Evolutionary conservation across 1,140 invertebrate genomes (phyloP).

Genomic region (Pogonomyrmex barbatus): DNA sequence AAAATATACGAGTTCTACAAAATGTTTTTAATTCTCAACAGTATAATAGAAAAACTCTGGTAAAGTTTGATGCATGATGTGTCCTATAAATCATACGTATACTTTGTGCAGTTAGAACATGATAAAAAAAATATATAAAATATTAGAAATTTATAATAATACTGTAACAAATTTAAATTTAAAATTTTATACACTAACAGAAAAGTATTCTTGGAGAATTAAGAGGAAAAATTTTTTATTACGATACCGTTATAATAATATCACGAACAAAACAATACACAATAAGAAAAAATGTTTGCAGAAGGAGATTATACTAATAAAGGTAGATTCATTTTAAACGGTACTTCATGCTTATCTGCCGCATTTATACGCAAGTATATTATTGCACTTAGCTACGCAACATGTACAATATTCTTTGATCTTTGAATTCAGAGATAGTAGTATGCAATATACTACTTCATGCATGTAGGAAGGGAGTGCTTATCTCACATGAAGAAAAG

Average conservation of each 20-base stretch:
- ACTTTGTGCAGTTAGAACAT: not conserved
- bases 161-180: not conserved
- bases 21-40: not conserved
- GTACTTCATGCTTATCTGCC: conserved; percentile 18
- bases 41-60: not conserved
- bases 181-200: not conserved
- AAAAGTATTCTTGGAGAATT: not conserved
- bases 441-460: not conserved
- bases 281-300: not conserved
- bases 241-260: not conserved
- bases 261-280: not conserved
- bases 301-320: conserved; percentile 16
- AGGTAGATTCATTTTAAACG: conserved; percentile 16
- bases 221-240: not conserved
- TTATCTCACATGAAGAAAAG: conserved; percentile 16
- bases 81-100: not conserved
- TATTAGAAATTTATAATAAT: conserved; percentile 18
- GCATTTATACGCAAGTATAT: conserved; percentile 18
- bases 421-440: conserved; percentile 18
- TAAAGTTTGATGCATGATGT: not conserved
- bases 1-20: not conserved
- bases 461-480: not conserved
- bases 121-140: not conserved
- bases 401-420: conserved; percentile 28
- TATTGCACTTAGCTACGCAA: not conserved